phyloP scores from a whole-genome alignment of 2,113 vertebrate species.

The Clarias gariepinus region DNA sequence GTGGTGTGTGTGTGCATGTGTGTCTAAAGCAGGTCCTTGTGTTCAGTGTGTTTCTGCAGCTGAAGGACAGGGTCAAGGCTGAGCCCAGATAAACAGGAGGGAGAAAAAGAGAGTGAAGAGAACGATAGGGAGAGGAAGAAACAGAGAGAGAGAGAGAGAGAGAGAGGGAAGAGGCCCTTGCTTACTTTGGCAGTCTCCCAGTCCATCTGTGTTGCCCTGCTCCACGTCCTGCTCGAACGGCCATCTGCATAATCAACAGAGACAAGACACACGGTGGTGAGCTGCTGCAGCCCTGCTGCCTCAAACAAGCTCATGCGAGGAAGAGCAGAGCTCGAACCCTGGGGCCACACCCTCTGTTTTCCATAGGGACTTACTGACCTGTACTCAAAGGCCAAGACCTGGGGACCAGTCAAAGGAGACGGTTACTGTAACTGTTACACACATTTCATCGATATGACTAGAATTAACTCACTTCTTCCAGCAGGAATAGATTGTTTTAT shows the following conservation, averaged over 20 bases:
- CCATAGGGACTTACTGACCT: conserved; percentile 19
- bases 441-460: not conserved
- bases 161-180: conserved; percentile 70
- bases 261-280: conserved; percentile 78
- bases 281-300: conserved; percentile 56
- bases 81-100: conserved; percentile 64
- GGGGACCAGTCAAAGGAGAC: not conserved
- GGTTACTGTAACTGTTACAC: conserved; percentile 17
- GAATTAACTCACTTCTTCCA: not conserved
- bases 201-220: conserved; percentile 95
- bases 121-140: conserved; percentile 25
- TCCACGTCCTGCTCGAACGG: conserved; percentile 96
- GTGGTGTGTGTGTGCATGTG: conserved; percentile 9
- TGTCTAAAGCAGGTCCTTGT: conserved; percentile 35
- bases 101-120: conserved; percentile 57
- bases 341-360: conserved; percentile 15
- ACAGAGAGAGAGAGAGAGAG: conserved; percentile 17
- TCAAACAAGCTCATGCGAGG: conserved; percentile 8
- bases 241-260: conserved; percentile 78
- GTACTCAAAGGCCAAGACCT: conserved; percentile 19
- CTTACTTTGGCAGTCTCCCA: conserved; percentile 99
- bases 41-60: conserved; percentile 42
- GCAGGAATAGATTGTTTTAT: not conserved
- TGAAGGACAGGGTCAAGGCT: conserved; percentile 57
- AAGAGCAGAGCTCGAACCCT: not conserved